Base-by-base conservation (phyloP, 2,888 invertebrate species). In the Seira sanloemensis region DNA sequence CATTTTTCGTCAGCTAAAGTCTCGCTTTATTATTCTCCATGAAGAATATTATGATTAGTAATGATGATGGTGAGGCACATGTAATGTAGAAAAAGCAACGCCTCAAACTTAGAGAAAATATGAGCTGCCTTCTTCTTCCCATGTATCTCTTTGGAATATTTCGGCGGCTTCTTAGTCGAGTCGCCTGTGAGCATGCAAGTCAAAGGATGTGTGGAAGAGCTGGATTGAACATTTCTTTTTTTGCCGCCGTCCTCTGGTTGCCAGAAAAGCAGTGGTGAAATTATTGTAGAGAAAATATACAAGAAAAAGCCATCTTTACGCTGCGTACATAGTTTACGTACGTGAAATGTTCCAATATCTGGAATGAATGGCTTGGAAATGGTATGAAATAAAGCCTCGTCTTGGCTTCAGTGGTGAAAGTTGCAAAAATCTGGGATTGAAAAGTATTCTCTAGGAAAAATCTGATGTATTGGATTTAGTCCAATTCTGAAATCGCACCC, bases 391-490 rank as follows among this genome's bases (percentile, higher is more conserved):
- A 84, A 76, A 79, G 84, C 21, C 76, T 67, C 72, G 12, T 76
- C 79, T 84, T 84, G 79, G 84, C 79, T 67, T 69, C n/a, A 65
- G 19, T 9, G 27, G 71, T 54, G 58, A 84, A 86, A 85, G 79
- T 87, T 86, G 85, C 85, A 86, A 81, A 87, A 88, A 86, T 87
- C 87, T 86, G 88, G 86, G 87, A 87, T 87, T 88, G 87, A 87
- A 86, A 84, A 84, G 84, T 85, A 65, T 80, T 80, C 76, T 79
- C 85, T 86, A 84, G 78, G 79, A 85, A 78, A 87, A 50, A 84
- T 87, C 88, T 87, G 86, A 89, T 88, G 82, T 86, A 89, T 87
- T 89, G 89, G 89, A 89, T 82, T 84, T 71, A 75, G 86, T 89
- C 89, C 89, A 89, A 89, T 84, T 89, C 88, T 82, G 68, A 78